Percentiles rank a stretch among this genome's conserved stretches.
Evolutionary conservation across 1,140 invertebrate species (phyloP).

Genomic region (Scaptomyza hsui): DNA sequence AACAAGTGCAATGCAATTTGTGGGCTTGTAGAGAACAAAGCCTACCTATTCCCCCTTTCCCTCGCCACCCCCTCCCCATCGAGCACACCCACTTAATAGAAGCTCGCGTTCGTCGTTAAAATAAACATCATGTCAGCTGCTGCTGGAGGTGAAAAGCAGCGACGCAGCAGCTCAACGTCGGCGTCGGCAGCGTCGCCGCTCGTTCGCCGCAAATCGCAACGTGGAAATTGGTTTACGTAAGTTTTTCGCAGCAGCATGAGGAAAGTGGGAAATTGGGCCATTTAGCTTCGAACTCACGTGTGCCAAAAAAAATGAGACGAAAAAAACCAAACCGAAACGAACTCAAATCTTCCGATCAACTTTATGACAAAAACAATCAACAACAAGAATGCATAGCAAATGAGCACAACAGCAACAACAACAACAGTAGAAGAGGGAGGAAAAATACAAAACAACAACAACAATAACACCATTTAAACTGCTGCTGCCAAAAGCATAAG

Average conservation of each 20-base stretch:
- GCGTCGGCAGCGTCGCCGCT: slow-evolving; percentile 45
- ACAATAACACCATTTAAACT: slow-evolving; percentile 16
- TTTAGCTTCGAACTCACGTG: slow-evolving; percentile 42
- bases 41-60: not conserved
- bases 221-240: slow-evolving; percentile 84
- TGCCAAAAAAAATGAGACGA: not conserved
- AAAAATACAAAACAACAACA: slow-evolving; percentile 17
- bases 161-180: slow-evolving; percentile 37
- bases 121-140: slow-evolving; percentile 52
- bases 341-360: slow-evolving; percentile 46
- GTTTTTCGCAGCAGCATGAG: slow-evolving; percentile 43
- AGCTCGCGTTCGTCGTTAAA: slow-evolving; percentile 6
- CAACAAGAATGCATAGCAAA: slow-evolving; percentile 58
- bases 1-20: slow-evolving; percentile 66
- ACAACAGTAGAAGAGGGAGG: slow-evolving; percentile 16
- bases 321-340: not conserved
- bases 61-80: not conserved
- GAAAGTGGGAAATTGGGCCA: slow-evolving; percentile 23
- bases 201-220: slow-evolving; percentile 73
- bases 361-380: slow-evolving; percentile 54
- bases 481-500: slow-evolving; percentile 41
- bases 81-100: not conserved
- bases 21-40: slow-evolving; percentile 38
- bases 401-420: slow-evolving; percentile 30
- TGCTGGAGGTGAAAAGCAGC: slow-evolving; percentile 48